Evolutionary conservation across 92 coral and sea anemone species (phyloP).

Genomic region (Heteractis magnifica): DNA sequence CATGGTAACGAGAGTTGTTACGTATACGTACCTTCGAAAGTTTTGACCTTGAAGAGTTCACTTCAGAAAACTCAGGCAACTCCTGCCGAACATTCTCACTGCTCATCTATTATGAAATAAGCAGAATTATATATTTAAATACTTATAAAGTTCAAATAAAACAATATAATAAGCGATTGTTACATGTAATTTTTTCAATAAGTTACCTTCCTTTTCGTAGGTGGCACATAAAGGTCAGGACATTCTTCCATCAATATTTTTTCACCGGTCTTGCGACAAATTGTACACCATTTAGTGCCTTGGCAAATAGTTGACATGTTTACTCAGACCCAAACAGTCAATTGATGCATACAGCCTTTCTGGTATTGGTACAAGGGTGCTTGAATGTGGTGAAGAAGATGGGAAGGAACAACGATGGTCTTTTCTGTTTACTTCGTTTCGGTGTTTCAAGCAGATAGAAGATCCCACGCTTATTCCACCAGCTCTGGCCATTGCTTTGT

Average conservation of each 20-base stretch:
- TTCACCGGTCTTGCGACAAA: slow-evolving; percentile 18
- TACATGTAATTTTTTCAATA: not conserved
- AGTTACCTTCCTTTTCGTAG: slow-evolving; percentile 15
- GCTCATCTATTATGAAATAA: not conserved
- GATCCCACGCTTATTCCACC: slow-evolving; percentile 20
- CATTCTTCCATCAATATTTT: not conserved
- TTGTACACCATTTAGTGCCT: slow-evolving; percentile 37
- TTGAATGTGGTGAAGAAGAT: slow-evolving; percentile 13
- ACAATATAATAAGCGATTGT: not conserved
- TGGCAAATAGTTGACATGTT: slow-evolving; percentile 13
- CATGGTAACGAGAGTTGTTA: not conserved
- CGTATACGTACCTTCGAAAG: slow-evolving; percentile 7
- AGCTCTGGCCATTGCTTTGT: slow-evolving; percentile 33
- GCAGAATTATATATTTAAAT: slow-evolving; percentile 3
- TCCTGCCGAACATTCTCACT: not conserved
- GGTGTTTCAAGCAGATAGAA: slow-evolving; percentile 27
- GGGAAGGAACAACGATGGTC: slow-evolving; percentile 45
- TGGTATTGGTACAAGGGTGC: slow-evolving; percentile 16
- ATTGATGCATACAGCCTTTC: slow-evolving; percentile 26
- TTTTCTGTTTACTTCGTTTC: slow-evolving; percentile 37
- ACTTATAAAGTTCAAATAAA: not conserved
- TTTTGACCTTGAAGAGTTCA: slow-evolving; percentile 1
- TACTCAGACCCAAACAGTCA: slow-evolving; percentile 8
- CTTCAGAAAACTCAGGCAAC: not conserved
- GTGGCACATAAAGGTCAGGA: slow-evolving; percentile 24